Evolutionary conservation across 2,888 invertebrate genomes (phyloP).

Genomic region (Coleophora deauratella): DNA sequence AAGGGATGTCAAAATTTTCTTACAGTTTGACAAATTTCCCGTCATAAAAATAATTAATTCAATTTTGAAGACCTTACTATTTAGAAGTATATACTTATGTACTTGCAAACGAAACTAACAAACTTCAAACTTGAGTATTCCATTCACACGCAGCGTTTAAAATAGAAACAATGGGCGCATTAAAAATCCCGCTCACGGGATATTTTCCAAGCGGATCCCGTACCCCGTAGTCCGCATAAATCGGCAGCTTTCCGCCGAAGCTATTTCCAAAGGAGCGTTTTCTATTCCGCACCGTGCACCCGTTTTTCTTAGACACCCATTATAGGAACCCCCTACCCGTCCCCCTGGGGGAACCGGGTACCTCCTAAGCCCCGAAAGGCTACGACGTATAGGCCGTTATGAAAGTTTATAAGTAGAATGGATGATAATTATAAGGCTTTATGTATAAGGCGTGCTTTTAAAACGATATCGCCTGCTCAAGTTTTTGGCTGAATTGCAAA

Average conservation of each 20-base stretch:
- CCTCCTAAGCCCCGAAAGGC: conserved; percentile 52
- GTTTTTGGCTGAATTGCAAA: conserved; percentile 40
- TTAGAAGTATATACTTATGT: no score
- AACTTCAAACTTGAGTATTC: conserved; percentile 55
- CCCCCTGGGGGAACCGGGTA: conserved; percentile 19
- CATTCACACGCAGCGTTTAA: conserved; percentile 68
- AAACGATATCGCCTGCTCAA: conserved; percentile 53
- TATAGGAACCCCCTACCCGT: conserved; percentile 39
- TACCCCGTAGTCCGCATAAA: conserved; percentile 70
- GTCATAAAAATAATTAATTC: no score
- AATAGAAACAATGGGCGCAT: conserved; percentile 71
- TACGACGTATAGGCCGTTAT: conserved; percentile 74
- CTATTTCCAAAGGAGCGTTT: conserved; percentile 72
- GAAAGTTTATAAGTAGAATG: conserved; percentile 74
- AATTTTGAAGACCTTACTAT: no score
- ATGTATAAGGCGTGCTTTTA: conserved; percentile 64
- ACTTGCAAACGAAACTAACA: not conserved
- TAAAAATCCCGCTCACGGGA: conserved; percentile 72
- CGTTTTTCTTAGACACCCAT: conserved; percentile 73
- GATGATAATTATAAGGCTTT: conserved; percentile 71
- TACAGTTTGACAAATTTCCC: no score
- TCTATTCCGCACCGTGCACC: conserved; percentile 71
- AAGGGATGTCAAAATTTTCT: no score
- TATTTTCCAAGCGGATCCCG: conserved; percentile 50
- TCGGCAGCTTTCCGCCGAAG: conserved; percentile 72